phyloP scores from a whole-genome alignment of 2,888 invertebrate species.

The Trissolcus brochymenae region DNA sequence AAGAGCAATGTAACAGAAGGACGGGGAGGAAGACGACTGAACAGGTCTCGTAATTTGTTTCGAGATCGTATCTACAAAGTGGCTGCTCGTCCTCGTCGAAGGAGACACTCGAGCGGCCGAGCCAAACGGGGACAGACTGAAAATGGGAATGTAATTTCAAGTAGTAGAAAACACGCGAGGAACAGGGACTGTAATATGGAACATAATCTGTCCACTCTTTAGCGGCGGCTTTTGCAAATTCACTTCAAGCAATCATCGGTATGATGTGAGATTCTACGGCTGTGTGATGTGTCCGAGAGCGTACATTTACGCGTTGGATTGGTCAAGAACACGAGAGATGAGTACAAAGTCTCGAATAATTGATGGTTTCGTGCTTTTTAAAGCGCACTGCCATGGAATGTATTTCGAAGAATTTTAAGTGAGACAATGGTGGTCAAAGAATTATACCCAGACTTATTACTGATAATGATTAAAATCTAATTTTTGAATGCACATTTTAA shows the following conservation, averaged over 20 bases:
- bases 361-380: neutral
- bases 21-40: conserved; percentile 52
- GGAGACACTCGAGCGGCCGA: conserved; percentile 61
- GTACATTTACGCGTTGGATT: conserved; percentile 20
- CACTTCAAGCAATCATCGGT: conserved; percentile 60
- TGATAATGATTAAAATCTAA: too few relatives aligned
- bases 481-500: too few relatives aligned
- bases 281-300: conserved; percentile 12
- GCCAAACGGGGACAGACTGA: conserved; percentile 55
- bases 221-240: conserved; percentile 59
- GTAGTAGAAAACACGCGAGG: conserved; percentile 53
- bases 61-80: conserved; percentile 75
- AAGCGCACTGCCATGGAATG: too few relatives aligned
- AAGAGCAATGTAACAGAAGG: conserved; percentile 32
- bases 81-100: conserved; percentile 68
- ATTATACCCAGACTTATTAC: too few relatives aligned
- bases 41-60: conserved; percentile 73
- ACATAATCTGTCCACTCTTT: conserved; percentile 62
- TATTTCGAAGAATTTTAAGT: too few relatives aligned
- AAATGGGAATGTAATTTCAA: conserved; percentile 56
- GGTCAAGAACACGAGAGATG: neutral
- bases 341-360: conserved; percentile 18
- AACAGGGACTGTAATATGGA: conserved; percentile 53
- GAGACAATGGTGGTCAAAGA: too few relatives aligned
- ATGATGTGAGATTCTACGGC: conserved; percentile 25